Evolutionary conservation across 2,797 vertebrate species (phyloP), one percentile per base, ranked within the genome.

Genomic region (Coregonus ussuriensis): DNA sequence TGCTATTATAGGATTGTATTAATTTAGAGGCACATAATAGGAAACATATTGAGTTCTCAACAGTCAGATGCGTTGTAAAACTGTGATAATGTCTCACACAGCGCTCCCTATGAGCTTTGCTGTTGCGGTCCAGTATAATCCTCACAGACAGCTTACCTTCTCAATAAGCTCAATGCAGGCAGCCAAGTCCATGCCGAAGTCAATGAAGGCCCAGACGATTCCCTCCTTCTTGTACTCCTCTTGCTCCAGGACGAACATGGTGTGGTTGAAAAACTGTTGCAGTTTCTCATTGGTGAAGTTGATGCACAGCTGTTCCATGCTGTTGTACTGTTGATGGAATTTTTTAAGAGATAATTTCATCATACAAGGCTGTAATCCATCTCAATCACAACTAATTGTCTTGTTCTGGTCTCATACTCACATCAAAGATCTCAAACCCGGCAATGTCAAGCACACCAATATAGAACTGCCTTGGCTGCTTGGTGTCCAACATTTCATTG

Each of bases 341-440:
- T n/a, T 59, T n/a, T 9, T 7, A 21, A 18, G n/a, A 1, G 56
- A 3, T n/a, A 0, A 5, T 59, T 21, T n/a, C 41, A 47, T 59
- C 4, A 59, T 6, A 47, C 18, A 59, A 5, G 56, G 0, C 1
- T 59, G 56, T 21, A 59, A 59, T n/a, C 7, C n/a, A 6, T n/a
- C 56, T 59, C 6, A 18, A 59, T 59, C 18, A 59, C 2, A 59
- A 6, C 53, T 18, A 16, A 15, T 67, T 33, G 9, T 14, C 31
- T 67, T 18, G 2, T 69, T 7, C 6, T 31, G 14, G 21, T 13
- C 25, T 25, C 4, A 18, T 21, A 80, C 81, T 79, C 76, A 95
- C 94, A 88, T 95, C 93, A 79, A 95, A 95, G 11, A 95, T 95
- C 81, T 95, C 93, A 78, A 95, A 95, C 51, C 93, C 94, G 9